phyloP scores from a whole-genome alignment of 2,113 vertebrate species.

The Antechinus flavipes region DNA sequence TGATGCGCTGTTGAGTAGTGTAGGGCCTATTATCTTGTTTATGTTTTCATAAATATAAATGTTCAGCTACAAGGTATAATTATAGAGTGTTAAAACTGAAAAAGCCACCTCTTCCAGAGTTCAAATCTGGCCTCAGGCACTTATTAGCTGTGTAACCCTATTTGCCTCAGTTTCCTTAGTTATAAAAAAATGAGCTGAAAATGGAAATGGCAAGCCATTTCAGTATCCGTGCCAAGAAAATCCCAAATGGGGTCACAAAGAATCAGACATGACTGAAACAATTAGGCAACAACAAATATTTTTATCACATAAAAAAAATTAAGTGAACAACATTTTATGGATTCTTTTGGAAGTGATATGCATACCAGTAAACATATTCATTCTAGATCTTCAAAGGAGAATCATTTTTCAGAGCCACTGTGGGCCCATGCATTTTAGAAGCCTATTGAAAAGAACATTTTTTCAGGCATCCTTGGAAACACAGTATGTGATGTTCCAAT shows the following conservation, averaged over 20 bases:
- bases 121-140: no score
- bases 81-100: no score
- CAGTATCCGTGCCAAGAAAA: no score
- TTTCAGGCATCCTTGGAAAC: slow-evolving; percentile 72
- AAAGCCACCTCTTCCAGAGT: no score
- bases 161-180: no score
- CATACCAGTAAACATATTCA: slow-evolving; percentile 13
- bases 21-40: neutral
- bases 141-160: no score
- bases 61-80: no score
- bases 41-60: slow-evolving; percentile 20
- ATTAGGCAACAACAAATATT: no score
- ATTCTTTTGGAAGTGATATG: neutral
- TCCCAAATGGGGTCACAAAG: no score
- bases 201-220: no score
- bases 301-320: neutral
- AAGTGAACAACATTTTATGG: slow-evolving; percentile 20
- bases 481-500: slow-evolving; percentile 36
- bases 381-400: slow-evolving; percentile 55
- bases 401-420: slow-evolving; percentile 35
- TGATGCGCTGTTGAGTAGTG: neutral
- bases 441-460: slow-evolving; percentile 72
- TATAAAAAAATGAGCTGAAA: no score
- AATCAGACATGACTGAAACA: no score
- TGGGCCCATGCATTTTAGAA: slow-evolving; percentile 44